Evolutionary conservation across 2,113 vertebrate species (phyloP).

Genomic region (Dryoscopus gambensis): DNA sequence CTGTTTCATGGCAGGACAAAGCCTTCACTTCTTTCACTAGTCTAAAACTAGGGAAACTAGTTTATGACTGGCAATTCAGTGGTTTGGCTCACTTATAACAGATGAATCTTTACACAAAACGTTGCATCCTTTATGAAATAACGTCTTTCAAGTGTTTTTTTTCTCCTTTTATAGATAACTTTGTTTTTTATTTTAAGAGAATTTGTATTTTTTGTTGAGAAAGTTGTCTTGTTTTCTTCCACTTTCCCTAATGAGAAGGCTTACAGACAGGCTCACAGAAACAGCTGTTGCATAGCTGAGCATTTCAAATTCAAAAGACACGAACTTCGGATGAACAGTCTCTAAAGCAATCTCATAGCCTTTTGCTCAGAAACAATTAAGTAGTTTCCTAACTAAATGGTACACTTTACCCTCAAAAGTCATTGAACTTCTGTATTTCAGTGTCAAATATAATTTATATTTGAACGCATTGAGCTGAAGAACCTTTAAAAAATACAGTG

Average conservation of each 20-base stretch:
- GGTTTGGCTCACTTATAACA: neutral
- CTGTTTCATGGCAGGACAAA: neutral
- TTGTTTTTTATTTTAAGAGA: neutral
- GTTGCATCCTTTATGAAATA: neutral
- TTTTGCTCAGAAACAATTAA: neutral
- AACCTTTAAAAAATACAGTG: neutral
- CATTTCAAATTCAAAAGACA: neutral
- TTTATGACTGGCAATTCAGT: neutral
- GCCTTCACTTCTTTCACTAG: neutral
- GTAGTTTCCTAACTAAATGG: neutral
- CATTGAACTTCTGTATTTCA: neutral
- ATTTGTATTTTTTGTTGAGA: neutral
- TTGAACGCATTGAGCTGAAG: neutral
- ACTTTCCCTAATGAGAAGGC: neutral
- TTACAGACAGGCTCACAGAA: neutral
- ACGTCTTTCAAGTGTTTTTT: neutral
- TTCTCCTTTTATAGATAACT: accelerated
- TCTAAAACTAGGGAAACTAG: neutral
- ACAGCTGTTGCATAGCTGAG: neutral
- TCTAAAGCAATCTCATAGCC: neutral
- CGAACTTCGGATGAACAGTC: neutral
- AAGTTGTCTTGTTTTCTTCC: neutral
- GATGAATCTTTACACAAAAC: neutral
- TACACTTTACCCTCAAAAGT: neutral
- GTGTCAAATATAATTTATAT: neutral